These are phyloP conservation scores for Tetropium fuscum DNA, from an alignment of 2,888 invertebrate genomes.

Conservation along the genomic window DNA sequence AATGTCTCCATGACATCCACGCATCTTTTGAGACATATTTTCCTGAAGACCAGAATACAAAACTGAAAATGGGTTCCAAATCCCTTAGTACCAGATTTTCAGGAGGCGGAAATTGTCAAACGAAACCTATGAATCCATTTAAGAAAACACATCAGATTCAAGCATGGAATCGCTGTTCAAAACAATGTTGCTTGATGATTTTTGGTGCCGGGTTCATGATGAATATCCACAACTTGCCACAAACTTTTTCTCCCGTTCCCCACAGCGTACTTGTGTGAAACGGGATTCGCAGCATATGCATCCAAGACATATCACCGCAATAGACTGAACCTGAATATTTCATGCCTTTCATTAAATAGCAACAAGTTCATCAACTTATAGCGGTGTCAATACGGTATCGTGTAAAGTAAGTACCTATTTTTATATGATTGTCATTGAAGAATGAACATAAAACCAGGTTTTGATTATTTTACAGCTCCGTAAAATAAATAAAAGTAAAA, in stretches of 20 bases:
- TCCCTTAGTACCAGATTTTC: conserved; percentile 22
- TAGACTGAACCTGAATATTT: conserved; percentile 25
- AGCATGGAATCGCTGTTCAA: conserved; percentile 30
- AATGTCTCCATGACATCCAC: conserved; percentile 26
- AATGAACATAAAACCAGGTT: too few relatives aligned
- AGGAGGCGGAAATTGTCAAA: conserved; percentile 29
- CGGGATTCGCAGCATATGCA: conserved; percentile 24
- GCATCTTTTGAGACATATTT: conserved; percentile 26
- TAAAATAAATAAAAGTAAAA: too few relatives aligned
- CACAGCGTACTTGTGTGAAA: conserved; percentile 24
- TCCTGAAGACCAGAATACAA: conserved; percentile 27
- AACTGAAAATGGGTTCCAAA: conserved; percentile 31
- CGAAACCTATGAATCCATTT: conserved; percentile 27
- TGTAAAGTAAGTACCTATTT: too few relatives aligned
- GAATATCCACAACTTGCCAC: conserved; percentile 23
- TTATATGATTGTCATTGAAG: too few relatives aligned
- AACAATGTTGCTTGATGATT: conserved; percentile 23
- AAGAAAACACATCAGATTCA: conserved; percentile 30
- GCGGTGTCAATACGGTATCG: too few relatives aligned
- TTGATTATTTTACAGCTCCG: too few relatives aligned
- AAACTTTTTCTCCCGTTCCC: conserved; percentile 28
- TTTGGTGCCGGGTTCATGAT: conserved; percentile 26
- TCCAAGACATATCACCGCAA: conserved; percentile 27
- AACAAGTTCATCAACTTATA: too few relatives aligned
- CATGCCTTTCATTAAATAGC: too few relatives aligned